Conservation (phyloP, 53 echinoderm and acorn worm genomes). For the Pentamera pediparva region DNA sequence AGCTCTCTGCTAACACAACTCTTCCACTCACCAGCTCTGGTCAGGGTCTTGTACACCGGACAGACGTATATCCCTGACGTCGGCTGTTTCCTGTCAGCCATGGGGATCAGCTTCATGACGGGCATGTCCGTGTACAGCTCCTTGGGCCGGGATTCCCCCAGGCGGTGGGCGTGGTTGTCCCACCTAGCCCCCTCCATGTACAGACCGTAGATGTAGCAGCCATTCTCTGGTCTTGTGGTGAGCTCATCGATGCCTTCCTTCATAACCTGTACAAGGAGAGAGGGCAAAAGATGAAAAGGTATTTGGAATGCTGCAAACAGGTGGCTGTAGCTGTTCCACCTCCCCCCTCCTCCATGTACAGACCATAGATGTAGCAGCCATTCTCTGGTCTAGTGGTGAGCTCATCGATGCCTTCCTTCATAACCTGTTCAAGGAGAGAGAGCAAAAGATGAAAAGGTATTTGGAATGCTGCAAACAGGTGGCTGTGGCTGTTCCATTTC, state of each 20-base stretch:
- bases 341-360: slow-evolving; percentile 85
- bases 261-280: slow-evolving; percentile 53
- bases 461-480: slow-evolving; percentile 35
- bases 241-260: slow-evolving; percentile 58
- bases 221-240: slow-evolving; percentile 68
- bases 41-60: slow-evolving; percentile 96
- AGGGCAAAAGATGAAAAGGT: background rate
- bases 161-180: slow-evolving; percentile 50
- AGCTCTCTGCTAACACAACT: no score
- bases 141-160: slow-evolving; percentile 86
- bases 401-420: slow-evolving; percentile 57
- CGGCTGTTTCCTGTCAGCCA: slow-evolving; percentile 63
- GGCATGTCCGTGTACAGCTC: slow-evolving; percentile 98
- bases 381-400: slow-evolving; percentile 67
- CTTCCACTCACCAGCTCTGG: slow-evolving; percentile 94
- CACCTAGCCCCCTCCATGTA: slow-evolving; percentile 90
- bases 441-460: background rate
- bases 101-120: slow-evolving; percentile 89
- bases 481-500: slow-evolving; percentile 60
- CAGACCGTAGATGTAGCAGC: slow-evolving; percentile 90
- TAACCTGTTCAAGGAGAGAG: slow-evolving; percentile 45
- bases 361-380: slow-evolving; percentile 85
- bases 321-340: slow-evolving; percentile 65
- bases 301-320: background rate
- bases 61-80: slow-evolving; percentile 80